Evolutionary conservation across 2,888 invertebrate genomes (phyloP), one percentile per base, ranked within the genome.

Genomic region (Deladenus siricidicola): DNA sequence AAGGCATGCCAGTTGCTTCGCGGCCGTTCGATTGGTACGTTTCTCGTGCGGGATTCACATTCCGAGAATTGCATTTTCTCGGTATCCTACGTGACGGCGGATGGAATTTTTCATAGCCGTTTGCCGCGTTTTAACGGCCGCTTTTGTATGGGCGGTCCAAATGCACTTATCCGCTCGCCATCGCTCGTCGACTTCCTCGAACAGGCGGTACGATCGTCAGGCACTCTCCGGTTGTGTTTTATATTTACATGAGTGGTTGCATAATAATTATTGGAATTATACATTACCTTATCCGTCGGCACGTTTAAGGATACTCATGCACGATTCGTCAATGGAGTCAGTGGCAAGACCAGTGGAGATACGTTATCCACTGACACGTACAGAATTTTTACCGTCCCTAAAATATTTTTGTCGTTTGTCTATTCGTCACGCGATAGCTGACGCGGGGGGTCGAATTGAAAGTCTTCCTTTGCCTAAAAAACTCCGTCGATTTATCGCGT

Each of bases 1-100:
- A 86, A 87, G 78, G 87, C 88, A 0, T 87, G 88, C 78, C 54
- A 56, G n/a, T 62, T 76, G 24, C 65, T 76, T 2, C 30, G 54
- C 2, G 50, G 58, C 6, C 69, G 69, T 44, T 57, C 68, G 1
- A 57, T 62, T 3, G 76, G 76, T 0, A 69, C 68, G 21, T 76
- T 74, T 60, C 61, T 76, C 26, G 62, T 61, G 4, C 56, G 76
- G 30, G 74, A 76, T 48, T 71, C 71, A 8, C 67, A 70, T 14
- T 63, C 62, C 21, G 58, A 57, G 2, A 48, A 52, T 30, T 61
- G 52, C 50, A 56, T 70, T 30, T 69, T 70, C 30, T 58, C 70
- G 8, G 44, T 70, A 10, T 59, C 67, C 2, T 70, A 68, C 49
- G 39, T 42, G 4, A 70, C 67, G 2, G n/a, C 24, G 6, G 52